Evolutionary conservation across 2,888 invertebrate species (phyloP).

Genomic region (Torymus aiolomorphi): DNA sequence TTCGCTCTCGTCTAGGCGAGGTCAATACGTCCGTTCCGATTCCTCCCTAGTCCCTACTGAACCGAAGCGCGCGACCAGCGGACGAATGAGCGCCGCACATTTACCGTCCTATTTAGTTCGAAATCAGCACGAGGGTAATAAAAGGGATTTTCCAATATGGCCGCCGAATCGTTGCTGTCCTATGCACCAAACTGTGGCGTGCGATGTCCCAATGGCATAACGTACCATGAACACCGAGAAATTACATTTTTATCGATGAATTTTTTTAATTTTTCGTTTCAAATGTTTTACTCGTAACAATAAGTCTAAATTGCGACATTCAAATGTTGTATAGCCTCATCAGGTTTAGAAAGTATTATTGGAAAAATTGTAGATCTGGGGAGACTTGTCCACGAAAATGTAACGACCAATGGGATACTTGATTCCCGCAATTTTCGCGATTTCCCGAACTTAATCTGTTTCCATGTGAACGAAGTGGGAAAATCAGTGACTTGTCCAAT

Average conservation of each 20-base stretch:
- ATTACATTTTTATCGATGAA: too few species aligned
- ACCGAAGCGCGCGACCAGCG: background rate
- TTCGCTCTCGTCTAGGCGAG: background rate
- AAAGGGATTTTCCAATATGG: conserved; percentile 54
- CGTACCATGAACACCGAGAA: too few species aligned
- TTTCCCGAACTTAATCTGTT: conserved; percentile 17
- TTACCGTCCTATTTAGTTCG: background rate
- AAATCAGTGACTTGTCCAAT: conserved; percentile 24
- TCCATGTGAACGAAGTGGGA: conserved; percentile 16
- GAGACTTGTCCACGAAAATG: conserved; percentile 20
- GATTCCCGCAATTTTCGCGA: conserved; percentile 7
- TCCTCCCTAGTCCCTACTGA: background rate
- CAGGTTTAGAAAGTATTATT: conserved; percentile 3
- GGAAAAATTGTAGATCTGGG: conserved; percentile 20
- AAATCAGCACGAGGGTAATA: conserved; percentile 24
- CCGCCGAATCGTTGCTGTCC: background rate
- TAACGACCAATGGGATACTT: conserved; percentile 12
- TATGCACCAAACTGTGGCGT: background rate
- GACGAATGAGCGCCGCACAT: conserved; percentile 5
- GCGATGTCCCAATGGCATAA: too few species aligned
- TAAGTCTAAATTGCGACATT: background rate
- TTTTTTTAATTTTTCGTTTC: too few species aligned
- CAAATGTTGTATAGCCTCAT: background rate
- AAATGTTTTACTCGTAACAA: too few species aligned
- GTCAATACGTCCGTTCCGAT: background rate